Conservation (phyloP, 1,140 invertebrate species). For the Coboldia fuscipes region DNA sequence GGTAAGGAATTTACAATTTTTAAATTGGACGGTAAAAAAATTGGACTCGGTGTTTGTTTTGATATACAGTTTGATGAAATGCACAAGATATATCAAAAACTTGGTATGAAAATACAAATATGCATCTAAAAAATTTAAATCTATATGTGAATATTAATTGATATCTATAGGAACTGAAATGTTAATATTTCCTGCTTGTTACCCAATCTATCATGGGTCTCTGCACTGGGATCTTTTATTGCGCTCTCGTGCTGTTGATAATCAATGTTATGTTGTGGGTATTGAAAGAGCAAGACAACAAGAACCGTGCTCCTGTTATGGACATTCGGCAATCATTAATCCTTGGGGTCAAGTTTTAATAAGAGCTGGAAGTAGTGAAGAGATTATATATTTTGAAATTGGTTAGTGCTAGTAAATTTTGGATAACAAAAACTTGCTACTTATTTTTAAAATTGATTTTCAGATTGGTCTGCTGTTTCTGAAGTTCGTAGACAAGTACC, state of each 20-base stretch:
- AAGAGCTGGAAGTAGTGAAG: constrained; percentile 45
- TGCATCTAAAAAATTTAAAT: neutral
- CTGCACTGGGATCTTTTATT: constrained; percentile 77
- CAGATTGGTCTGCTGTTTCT: no score
- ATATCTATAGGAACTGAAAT: constrained; percentile 49
- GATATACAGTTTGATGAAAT: constrained; percentile 83
- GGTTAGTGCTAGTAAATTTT: no score
- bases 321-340: constrained; percentile 64
- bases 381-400: constrained; percentile 52
- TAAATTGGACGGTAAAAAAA: constrained; percentile 46
- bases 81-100: constrained; percentile 57
- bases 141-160: neutral
- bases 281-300: constrained; percentile 50
- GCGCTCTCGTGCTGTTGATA: constrained; percentile 56
- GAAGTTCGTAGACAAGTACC: no score
- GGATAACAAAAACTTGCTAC: no score
- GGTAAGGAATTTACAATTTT: constrained; percentile 60
- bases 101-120: constrained; percentile 28
- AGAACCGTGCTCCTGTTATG: constrained; percentile 69
- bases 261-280: constrained; percentile 57
- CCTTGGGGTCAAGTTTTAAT: constrained; percentile 70
- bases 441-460: no score
- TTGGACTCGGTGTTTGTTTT: constrained; percentile 87
- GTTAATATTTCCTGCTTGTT: constrained; percentile 80
- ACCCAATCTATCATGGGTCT: constrained; percentile 89